phyloP scores from a whole-genome alignment of 2,888 invertebrate genomes.

The Chromoteleia sp. region DNA sequence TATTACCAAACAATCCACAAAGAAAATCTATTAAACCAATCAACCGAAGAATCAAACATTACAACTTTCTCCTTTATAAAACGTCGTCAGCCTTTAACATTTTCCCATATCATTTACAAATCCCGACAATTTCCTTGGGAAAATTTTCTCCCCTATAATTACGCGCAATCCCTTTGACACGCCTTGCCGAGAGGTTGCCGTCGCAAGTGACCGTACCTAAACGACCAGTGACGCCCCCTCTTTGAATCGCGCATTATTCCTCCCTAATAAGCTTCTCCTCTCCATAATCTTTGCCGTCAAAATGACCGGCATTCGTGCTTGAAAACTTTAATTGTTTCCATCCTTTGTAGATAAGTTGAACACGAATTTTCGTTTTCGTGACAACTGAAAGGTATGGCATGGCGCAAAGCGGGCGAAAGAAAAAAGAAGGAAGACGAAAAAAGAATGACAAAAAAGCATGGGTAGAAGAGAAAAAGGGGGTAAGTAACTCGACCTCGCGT shows the following conservation, averaged over 20 bases:
- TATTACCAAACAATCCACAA: too few relatives aligned
- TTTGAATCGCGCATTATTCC: constrained; percentile 25
- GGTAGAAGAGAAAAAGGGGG: constrained; percentile 22
- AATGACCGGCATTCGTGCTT: not conserved
- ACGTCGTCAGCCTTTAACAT: not conserved
- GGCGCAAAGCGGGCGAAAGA: not conserved
- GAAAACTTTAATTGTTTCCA: constrained; percentile 34
- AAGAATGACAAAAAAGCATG: not conserved
- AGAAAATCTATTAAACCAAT: not conserved
- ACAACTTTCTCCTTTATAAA: not conserved
- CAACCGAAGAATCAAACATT: not conserved
- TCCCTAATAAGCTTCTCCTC: constrained; percentile 11
- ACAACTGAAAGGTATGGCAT: constrained; percentile 14
- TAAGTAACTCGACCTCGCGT: constrained; percentile 63
- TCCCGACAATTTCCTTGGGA: constrained; percentile 19
- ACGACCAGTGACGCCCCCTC: constrained; percentile 2
- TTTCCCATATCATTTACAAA: not conserved
- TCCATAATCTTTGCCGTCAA: constrained; percentile 12
- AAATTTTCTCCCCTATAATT: constrained; percentile 12
- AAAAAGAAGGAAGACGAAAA: constrained; percentile 19
- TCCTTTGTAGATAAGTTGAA: constrained; percentile 26
- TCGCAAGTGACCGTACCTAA: constrained; percentile 10
- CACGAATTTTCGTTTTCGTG: constrained; percentile 32
- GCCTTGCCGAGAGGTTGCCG: constrained; percentile 14
- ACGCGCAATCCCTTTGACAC: constrained; percentile 27